Evolutionary conservation across 1,140 invertebrate genomes (phyloP), one percentile per base, ranked within the genome.

Genomic region (Akabosia matsudoensis): DNA sequence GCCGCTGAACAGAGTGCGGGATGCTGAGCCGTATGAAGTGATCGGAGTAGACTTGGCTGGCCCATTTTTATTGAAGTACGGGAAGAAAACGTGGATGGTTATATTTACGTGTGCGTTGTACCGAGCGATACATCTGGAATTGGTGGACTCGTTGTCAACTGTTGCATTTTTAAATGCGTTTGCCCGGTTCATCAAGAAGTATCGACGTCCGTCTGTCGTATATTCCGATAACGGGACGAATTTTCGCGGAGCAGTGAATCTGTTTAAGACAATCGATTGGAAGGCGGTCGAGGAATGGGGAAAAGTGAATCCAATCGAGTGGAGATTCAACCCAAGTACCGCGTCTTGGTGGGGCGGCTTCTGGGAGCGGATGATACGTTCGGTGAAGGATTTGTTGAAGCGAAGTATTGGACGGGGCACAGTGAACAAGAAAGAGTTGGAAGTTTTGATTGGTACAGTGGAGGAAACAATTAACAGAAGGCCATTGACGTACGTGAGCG

Each of bases 101-200:
- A 3, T 87, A 10, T 85, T 85, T 54, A 86, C 84, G 0, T 85
- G 83, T 70, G 71, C 82, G 79, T 30, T 82, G 74, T 51, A 84
- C 82, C 80, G 85, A 73, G 86, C 85, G 0, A 79, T 87, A 0
- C 85, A 88, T 74, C 31, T 87, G 37, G 37, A 45, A 7, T 10
- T 45, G 7, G 37, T 45, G 37, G 37, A 45, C 18, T 45, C 37
- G 18, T 18, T 45, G 37, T 10, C 7, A 7, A 45, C 37, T 45
- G 37, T 10, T 10, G 37, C 37, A 45, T 45, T 45, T 45, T 45
- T 45, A 18, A 18, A 18, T 10, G 7, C 37, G 7, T 45, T 45
- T 7, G 37, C 7, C 7, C 37, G 37, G 7, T 45, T 45, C 37
- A 18, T 45, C 7, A 10, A 18, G 7, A 45, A 7, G 18, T 7